A percentile compares a stretch with the other conserved stretches of the same genome.
These are phyloP conservation scores for Haemorhous mexicanus DNA, from an alignment of 2,113 vertebrate species.

Conservation along the genomic window DNA sequence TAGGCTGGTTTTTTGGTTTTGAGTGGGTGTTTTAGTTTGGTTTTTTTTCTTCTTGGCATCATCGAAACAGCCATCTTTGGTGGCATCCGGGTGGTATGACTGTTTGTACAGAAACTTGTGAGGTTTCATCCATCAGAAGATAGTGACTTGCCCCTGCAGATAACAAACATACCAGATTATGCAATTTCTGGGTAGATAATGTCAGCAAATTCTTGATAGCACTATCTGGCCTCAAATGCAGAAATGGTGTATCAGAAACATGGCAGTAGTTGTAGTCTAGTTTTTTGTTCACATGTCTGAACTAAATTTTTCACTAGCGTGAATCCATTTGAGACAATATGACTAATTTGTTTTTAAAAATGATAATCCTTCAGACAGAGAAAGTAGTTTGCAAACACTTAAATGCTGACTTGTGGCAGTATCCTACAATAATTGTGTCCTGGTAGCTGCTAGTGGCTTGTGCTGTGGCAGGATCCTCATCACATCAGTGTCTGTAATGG, in stretches of 20 bases:
- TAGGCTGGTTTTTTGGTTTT: neutral
- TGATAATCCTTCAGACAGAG: neutral
- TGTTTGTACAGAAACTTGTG: slow-evolving; percentile 64
- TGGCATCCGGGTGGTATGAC: slow-evolving; percentile 63
- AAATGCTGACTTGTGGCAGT: neutral
- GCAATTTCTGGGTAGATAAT: slow-evolving; percentile 7
- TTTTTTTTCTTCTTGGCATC: slow-evolving; percentile 44
- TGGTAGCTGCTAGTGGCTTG: neutral
- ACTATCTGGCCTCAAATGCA: neutral
- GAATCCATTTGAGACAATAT: neutral
- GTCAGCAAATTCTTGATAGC: neutral
- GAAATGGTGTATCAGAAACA: neutral
- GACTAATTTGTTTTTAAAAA: neutral
- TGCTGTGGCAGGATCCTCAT: neutral
- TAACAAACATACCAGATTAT: neutral
- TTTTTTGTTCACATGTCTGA: neutral
- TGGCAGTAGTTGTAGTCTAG: neutral
- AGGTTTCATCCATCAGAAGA: slow-evolving; percentile 72
- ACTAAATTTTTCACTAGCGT: neutral
- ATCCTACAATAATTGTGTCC: neutral
- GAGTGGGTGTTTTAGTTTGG: rapidly evolving
- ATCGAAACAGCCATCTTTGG: slow-evolving; percentile 53
- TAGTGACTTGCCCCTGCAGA: slow-evolving; percentile 70
- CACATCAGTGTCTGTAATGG: neutral
- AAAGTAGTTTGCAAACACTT: neutral